A percentile compares a stretch with the other conserved stretches of the same genome.
phyloP scores from a whole-genome alignment of 2,888 invertebrate species.

The Nomada ferruginata region DNA sequence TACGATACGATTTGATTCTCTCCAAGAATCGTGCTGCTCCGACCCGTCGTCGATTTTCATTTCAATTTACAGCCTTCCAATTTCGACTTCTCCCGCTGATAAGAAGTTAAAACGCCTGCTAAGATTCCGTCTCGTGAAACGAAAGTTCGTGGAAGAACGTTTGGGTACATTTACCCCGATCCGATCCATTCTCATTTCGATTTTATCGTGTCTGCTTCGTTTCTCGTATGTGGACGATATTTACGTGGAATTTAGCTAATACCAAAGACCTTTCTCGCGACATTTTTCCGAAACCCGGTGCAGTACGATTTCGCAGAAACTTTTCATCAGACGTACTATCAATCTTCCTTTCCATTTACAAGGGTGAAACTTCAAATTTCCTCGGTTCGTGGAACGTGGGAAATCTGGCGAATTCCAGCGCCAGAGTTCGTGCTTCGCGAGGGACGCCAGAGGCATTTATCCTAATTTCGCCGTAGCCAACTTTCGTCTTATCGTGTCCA shows the following conservation, averaged over 20 bases:
- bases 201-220: conserved; percentile 7
- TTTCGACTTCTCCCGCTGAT: conserved; percentile 20
- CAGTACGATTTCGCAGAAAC: too few relatives aligned
- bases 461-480: conserved; percentile 8
- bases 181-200: not conserved
- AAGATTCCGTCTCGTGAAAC: not conserved
- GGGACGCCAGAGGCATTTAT: conserved; percentile 3
- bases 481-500: not conserved
- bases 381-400: not conserved
- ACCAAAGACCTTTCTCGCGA: not conserved
- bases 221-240: not conserved
- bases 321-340: not conserved
- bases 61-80: conserved; percentile 47
- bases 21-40: conserved; percentile 10
- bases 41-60: conserved; percentile 30
- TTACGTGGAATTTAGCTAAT: not conserved
- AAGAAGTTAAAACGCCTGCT: not conserved
- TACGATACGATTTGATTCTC: conserved; percentile 34
- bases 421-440: not conserved
- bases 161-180: not conserved
- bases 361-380: not conserved
- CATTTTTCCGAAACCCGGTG: not conserved
- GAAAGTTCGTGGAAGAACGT: conserved; percentile 5
- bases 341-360: not conserved
- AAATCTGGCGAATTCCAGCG: conserved; percentile 3